Base-by-base conservation (phyloP, 1,140 invertebrate genomes). In the Zeugodacus cucurbitae region DNA sequence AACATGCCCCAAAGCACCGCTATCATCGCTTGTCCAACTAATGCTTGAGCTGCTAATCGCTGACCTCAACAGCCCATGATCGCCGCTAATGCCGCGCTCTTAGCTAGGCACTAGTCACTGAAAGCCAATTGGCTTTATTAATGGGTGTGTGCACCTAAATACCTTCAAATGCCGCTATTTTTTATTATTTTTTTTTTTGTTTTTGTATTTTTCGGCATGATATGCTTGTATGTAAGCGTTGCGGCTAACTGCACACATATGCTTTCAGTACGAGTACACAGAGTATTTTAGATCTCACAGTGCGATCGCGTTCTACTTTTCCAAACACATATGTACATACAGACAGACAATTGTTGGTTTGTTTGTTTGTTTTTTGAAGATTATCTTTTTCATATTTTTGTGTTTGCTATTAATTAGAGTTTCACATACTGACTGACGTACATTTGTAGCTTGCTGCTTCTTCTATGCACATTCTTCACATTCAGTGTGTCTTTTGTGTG, bases 121-220 rank as follows among this genome's bases (percentile, higher is more conserved):
- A n/a, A n/a, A n/a, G 67, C 11, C 67, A 37, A 74, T 74, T 74
- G 11, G 34, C 17, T 74, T 37, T 41, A 74, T 74, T 74, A 37
- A 74, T 74, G 67, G 67, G 34, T 74, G 34, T 74, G 67, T 74
- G 67, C 67, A 74, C 67, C 67, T 74, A 74, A 74, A 74, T 74
- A 74, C 67, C 67, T 74, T 17, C 67, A 74, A 8, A 10, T 34
- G 34, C n/a, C n/a, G 58, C 58, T 62, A 62, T 2, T 62, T 10
- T 74, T 22, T 37, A n/a, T n/a, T n/a, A n/a, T n/a, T n/a, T n/a
- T n/a, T n/a, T n/a, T n/a, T n/a, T n/a, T n/a, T n/a, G n/a, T n/a
- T n/a, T n/a, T n/a, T n/a, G n/a, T 3, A 41, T 1, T 0, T 34
- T 17, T 34, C n/a, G 11, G 29, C n/a, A 10, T 32, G 4, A 29